Base-by-base conservation (phyloP, 2,888 invertebrate species). In the Dolomedes plantarius region DNA sequence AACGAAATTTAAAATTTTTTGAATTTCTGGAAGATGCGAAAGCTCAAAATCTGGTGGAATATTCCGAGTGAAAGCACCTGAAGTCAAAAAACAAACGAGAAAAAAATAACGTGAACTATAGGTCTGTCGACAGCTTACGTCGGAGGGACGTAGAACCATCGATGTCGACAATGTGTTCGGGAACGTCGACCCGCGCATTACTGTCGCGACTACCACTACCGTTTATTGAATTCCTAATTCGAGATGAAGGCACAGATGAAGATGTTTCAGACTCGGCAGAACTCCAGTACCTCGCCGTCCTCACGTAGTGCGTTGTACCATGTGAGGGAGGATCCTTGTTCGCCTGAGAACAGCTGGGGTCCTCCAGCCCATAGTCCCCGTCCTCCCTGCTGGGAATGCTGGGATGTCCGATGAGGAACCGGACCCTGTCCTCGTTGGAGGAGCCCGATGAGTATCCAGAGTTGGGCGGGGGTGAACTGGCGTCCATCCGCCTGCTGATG, bases 381-480 rank as follows among this genome's bases (percentile, higher is more conserved):
- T 86, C 87, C 41, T 86, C 88, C 5, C 32, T 73, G 16, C 65
- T 31, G 6, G 50, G 31, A 11, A 36, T 13, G 7, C 36, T 68
- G 6, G 82, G 68, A 1, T 81, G 80, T 16, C 89, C 88, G 19
- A 88, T 81, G 13, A 88, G 67, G 29, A 88, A 88, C 9, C 86
- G 65, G 29, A 89, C 86, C 36, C 79, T 76, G 46, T 89, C 89
- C 68, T 88, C 88, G 62, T 71, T 81, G 9, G 87, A 87, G 13
- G 88, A 88, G 65, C 78, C 83, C 7, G 88, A 87, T 19, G 87
- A 88, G 56, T 87, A 88, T 9, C 88, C 88, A 1, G 89, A 88
- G 39, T 87, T 88, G 16, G 88, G 88, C 19, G 87, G 87, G 7
- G 87, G 88, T 19, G 83, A 87, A 19, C 87, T 80, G 5, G 86